These are phyloP conservation scores for Eira barbara DNA, from an alignment of 2,113 vertebrate genomes.

Conservation along the genomic window DNA sequence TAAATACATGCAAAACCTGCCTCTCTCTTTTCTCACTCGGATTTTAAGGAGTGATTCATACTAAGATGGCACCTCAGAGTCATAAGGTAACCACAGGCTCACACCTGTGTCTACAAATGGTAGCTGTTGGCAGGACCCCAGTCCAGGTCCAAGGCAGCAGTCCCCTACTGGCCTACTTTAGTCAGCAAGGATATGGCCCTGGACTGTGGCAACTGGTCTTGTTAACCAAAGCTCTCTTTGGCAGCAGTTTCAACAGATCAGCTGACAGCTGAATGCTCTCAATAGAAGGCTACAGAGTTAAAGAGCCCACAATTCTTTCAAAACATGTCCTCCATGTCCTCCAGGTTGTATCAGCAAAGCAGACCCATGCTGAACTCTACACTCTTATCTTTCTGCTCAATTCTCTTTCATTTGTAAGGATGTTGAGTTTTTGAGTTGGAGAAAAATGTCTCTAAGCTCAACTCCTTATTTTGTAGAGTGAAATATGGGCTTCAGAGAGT, in stretches of 20 bases:
- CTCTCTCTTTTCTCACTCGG: background rate
- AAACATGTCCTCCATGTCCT: background rate
- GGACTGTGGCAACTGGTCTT: background rate
- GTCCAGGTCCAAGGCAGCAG: background rate
- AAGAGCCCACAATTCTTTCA: background rate
- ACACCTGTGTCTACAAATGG: background rate
- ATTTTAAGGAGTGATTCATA: background rate
- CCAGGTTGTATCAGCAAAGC: background rate
- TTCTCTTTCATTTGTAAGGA: background rate
- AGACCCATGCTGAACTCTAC: rapidly evolving
- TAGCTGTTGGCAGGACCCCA: background rate
- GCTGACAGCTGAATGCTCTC: background rate
- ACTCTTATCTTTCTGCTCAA: background rate
- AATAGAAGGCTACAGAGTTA: background rate
- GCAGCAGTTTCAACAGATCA: background rate
- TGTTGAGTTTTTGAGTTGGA: background rate
- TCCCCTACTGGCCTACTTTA: background rate
- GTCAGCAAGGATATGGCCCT: background rate
- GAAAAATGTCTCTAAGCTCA: background rate
- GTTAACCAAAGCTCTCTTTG: background rate
- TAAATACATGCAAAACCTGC: background rate
- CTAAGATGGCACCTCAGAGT: background rate
- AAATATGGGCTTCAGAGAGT: background rate
- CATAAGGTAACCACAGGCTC: background rate
- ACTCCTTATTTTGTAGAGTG: background rate